These are phyloP conservation scores for Pseudococcus viburni DNA, from an alignment of 2,888 invertebrate species.

Conservation along the genomic window DNA sequence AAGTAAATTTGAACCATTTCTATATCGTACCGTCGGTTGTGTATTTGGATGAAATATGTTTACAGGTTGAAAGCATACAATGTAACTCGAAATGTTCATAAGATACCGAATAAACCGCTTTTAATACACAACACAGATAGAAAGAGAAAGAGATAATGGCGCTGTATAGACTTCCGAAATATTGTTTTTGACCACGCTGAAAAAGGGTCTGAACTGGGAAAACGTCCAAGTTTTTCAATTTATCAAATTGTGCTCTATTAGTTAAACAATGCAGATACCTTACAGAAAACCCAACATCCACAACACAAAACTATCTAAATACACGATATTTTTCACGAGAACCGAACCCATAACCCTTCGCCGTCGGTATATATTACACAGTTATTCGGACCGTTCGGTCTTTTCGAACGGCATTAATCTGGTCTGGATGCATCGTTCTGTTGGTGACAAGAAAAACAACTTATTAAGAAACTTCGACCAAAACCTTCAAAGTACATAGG, in stretches of 20 bases:
- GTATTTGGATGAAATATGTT: conserved; percentile 18
- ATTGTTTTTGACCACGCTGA: conserved; percentile 47
- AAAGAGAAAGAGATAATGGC: conserved; percentile 1
- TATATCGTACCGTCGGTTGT: neutral
- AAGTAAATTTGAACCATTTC: conserved; percentile 23
- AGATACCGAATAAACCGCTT: conserved; percentile 24
- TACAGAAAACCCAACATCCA: conserved; percentile 4
- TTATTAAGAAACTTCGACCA: conserved; percentile 7
- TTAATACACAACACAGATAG: neutral
- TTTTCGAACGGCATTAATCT: conserved; percentile 18
- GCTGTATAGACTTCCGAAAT: conserved; percentile 29
- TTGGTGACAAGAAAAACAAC: conserved; percentile 4
- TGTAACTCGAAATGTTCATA: conserved; percentile 4
- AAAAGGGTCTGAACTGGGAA: conserved; percentile 41
- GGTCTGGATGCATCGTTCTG: neutral
- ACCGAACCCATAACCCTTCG: neutral
- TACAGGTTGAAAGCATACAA: conserved; percentile 7
- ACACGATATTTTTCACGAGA: conserved; percentile 23
- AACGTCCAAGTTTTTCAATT: conserved; percentile 45
- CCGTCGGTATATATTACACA: neutral
- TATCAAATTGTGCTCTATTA: conserved; percentile 41
- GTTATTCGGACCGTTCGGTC: neutral
- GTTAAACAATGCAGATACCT: conserved; percentile 39
- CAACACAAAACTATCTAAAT: conserved; percentile 3
- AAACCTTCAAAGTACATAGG: neutral